Base-by-base conservation (phyloP, 1,140 invertebrate species). In the Acyrthosiphon pisum region DNA sequence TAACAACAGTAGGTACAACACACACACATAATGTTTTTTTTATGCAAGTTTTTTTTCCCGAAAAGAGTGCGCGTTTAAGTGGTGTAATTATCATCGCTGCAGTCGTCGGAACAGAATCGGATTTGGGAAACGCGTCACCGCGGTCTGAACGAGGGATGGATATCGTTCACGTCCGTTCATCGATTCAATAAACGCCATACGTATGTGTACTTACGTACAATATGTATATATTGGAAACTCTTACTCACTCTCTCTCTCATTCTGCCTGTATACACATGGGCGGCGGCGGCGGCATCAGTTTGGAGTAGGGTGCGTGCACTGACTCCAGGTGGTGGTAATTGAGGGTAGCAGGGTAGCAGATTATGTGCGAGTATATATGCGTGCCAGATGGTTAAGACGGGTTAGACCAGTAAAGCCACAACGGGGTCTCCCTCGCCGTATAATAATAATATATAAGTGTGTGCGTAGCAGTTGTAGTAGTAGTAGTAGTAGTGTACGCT, bases 261-360 rank as follows among this genome's bases (percentile, higher is more conserved):
- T 84, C 83, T 44, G 86, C 30, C 14, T n/a, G 87, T 48, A 46
- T 50, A 48, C 87, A 41, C 20, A 48, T 11, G 18, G n/a, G 20
- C 48, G n/a, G n/a, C n/a, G 48, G 87, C 9, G 35, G 46, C 20
- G 46, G 87, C 22, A 23, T 60, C n/a, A 11, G 30, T 53, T 30
- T n/a, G 30, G 26, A 35, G n/a, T 83, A 41, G 81, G 35, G 50
- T 53, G 91, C 81, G 68, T 48, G 76, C 76, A 50, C 46, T 41
- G 91, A 93, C 91, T 93, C 91, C 91, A 93, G 91, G 91, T 93
- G 91, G 91, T n/a, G 91, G 81, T 86, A 93, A 93, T 93, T 86
- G 91, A 86, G 91, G 91, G 91, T 56, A 56, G 81, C 48, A 35
- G 81, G 23, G 76, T n/a, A 53, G 44, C 37, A 91, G 90, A 91